These are phyloP conservation scores for Psix sp. DNA, from an alignment of 1,140 invertebrate genomes.

Conservation along the genomic window DNA sequence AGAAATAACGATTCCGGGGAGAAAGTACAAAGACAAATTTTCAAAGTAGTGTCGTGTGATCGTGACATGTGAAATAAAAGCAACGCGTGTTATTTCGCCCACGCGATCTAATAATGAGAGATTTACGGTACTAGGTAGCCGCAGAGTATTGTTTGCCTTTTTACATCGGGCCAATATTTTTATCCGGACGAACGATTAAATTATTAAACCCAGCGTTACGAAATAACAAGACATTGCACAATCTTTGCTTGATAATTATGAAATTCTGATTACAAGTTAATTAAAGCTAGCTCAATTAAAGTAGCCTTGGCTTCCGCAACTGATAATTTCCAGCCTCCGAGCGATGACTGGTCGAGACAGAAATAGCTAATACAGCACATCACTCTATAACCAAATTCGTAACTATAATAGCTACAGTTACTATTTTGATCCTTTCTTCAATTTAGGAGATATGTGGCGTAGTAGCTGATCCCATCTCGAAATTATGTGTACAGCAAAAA, in stretches of 20 bases:
- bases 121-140: constrained; percentile 40
- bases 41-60: constrained; percentile 42
- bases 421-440: constrained; percentile 3
- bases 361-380: constrained; percentile 24
- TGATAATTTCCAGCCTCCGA: constrained; percentile 11
- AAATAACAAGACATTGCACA: constrained; percentile 32
- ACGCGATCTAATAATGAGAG: constrained; percentile 49
- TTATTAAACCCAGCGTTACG: constrained; percentile 29
- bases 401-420: not conserved
- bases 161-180: constrained; percentile 11
- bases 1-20: constrained; percentile 38
- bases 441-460: constrained; percentile 5
- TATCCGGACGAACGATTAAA: constrained; percentile 29
- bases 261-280: constrained; percentile 22
- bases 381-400: constrained; percentile 6
- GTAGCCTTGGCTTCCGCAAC: constrained; percentile 12
- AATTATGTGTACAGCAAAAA: constrained; percentile 1
- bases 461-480: constrained; percentile 10
- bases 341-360: constrained; percentile 27
- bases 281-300: constrained; percentile 22
- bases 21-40: constrained; percentile 55
- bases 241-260: constrained; percentile 19
- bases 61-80: constrained; percentile 53
- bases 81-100: constrained; percentile 52
- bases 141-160: constrained; percentile 30